Evolutionary conservation across 1,140 invertebrate genomes (phyloP), one percentile per base, ranked within the genome.

Genomic region (Berghia stephanieae): DNA sequence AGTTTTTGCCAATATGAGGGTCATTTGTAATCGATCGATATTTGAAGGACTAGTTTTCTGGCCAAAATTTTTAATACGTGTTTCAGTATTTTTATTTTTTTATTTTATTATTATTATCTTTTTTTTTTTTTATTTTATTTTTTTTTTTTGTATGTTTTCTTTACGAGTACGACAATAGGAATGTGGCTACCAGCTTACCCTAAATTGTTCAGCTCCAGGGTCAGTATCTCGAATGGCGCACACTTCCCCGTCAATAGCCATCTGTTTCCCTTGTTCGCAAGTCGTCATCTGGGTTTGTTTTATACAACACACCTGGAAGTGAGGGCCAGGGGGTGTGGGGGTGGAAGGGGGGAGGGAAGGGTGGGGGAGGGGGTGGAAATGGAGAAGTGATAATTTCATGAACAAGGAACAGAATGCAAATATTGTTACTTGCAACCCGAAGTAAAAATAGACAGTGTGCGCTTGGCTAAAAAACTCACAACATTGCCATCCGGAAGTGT

Each of bases 221-320:
- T 81, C 79, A 42, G 81, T 74, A 49, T 82, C 82, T 43, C 85
- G 78, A 0, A 86, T 80, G 31, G 82, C 80, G 82, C 88, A 89
- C 24, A 82, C 68, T 69, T 79, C 75, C 16, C 78, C 73, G 10
- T 83, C 80, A 6, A 80, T 63, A 24, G 86, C 87, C 34, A 83
- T 83, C 34, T 77, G 63, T 78, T 85, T 85, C 16, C 87, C 87
- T 40, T 68, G 67, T 43, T 82, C 76, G 78, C 88, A 89, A 60
- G 84, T 83, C 27, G 82, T 67, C 10, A 81, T 67, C 52, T 86
- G 86, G 67, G 83, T 83, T 43, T 85, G 81, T 71, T 88, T 86
- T 55, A 87, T 83, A 72, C 88, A 89, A 78, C 88, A 89, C 36
- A 89, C 81, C 79, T 85, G 79, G 0, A 87, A 57, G 24, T 13